A percentile compares a stretch with the other conserved stretches of the same genome.
Conservation (phyloP, 2,888 invertebrate species). For the Dicycla oo region DNA sequence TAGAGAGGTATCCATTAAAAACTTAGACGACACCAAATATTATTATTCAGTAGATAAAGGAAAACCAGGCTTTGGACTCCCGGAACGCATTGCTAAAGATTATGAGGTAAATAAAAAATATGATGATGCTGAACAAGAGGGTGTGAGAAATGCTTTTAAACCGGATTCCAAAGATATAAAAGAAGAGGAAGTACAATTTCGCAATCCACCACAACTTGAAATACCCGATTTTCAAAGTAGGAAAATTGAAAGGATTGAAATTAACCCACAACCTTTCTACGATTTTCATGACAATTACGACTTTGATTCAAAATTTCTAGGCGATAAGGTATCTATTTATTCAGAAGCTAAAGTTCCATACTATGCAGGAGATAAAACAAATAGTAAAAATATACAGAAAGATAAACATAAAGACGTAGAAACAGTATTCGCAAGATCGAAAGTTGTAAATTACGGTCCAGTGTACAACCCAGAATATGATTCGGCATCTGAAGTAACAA, state of each 20-base stretch:
- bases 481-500: not conserved
- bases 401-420: constrained; percentile 69
- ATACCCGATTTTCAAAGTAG: constrained; percentile 79
- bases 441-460: constrained; percentile 79
- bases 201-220: constrained; percentile 75
- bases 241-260: constrained; percentile 69
- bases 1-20: constrained; percentile 70
- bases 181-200: constrained; percentile 67
- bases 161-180: not conserved
- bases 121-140: constrained; percentile 36
- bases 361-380: constrained; percentile 3
- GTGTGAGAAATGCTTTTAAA: not conserved
- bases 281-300: constrained; percentile 40
- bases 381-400: constrained; percentile 35
- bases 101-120: constrained; percentile 42
- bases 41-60: constrained; percentile 75
- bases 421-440: constrained; percentile 81
- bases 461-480: constrained; percentile 33
- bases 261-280: constrained; percentile 33
- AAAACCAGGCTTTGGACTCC: constrained; percentile 22
- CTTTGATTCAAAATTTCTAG: constrained; percentile 25
- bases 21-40: constrained; percentile 73
- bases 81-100: constrained; percentile 26
- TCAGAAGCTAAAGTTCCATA: constrained; percentile 59
- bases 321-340: constrained; percentile 65